Percentiles rank a stretch among this genome's conserved stretches.
phyloP scores from a whole-genome alignment of 2,888 invertebrate genomes.

The Anarsia innoxiella region DNA sequence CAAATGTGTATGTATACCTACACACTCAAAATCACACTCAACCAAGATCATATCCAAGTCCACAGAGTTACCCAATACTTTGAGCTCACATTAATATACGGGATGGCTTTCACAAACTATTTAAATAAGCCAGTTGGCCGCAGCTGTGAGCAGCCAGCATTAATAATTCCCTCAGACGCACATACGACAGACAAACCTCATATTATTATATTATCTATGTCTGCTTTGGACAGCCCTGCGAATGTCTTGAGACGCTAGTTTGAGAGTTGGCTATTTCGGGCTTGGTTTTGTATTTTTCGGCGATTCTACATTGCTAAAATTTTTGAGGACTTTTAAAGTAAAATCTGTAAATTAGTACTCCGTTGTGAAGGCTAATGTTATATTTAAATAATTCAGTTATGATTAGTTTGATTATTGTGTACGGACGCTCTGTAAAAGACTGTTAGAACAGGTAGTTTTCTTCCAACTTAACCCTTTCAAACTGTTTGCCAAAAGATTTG shows the following conservation, averaged over 20 bases:
- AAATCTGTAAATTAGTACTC: too few species aligned
- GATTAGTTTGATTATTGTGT: too few species aligned
- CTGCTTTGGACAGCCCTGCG: slow-evolving; percentile 63
- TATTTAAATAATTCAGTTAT: too few species aligned
- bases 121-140: slow-evolving; percentile 42
- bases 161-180: slow-evolving; percentile 70
- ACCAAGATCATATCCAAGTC: slow-evolving; percentile 5
- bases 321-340: too few species aligned
- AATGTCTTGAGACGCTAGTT: slow-evolving; percentile 53
- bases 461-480: too few species aligned
- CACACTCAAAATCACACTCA: not conserved
- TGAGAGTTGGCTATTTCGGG: slow-evolving; percentile 28
- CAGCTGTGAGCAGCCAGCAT: slow-evolving; percentile 50
- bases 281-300: too few species aligned
- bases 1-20: not conserved
- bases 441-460: too few species aligned
- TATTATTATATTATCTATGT: slow-evolving; percentile 63
- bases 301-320: too few species aligned
- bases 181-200: slow-evolving; percentile 63
- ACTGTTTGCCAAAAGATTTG: too few species aligned
- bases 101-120: slow-evolving; percentile 45
- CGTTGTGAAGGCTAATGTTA: too few species aligned
- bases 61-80: slow-evolving; percentile 31
- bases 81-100: slow-evolving; percentile 30
- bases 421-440: too few species aligned